Evolutionary conservation across 2,888 invertebrate species (phyloP), one percentile per base, ranked within the genome.

Genomic region (Diploptera punctata): DNA sequence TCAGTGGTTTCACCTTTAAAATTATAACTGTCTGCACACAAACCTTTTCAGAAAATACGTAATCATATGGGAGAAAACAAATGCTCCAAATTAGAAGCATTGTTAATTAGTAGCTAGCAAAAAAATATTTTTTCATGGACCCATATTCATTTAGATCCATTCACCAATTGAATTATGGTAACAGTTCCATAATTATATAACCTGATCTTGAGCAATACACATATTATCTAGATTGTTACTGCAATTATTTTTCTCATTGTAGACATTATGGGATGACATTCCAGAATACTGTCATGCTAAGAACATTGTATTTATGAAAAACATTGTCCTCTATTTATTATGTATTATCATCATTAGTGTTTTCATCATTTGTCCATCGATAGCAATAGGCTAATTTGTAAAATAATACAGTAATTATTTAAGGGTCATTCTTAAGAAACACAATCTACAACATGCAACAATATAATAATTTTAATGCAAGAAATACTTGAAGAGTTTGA

Each of bases 191-290:
- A 13, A 52, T 52, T 24, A 52, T 19, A 21, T 24, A 9, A 49
- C 49, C 18, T 24, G 5, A 57, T 57, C 31, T 57, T 57, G 57
- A 57, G 57, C 57, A 57, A 57, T 57, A 57, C 29, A 52, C 52
- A 57, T n/a, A 18, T n/a, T 52, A 57, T 3, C n/a, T 57, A 57
- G 57, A 57, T 26, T 24, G 29, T 29, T n/a, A n/a, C 29, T 29
- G 29, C 31, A 29, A 10, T 31, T 29, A 13, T 57, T 57, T 57
- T 57, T 26, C 26, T 29, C n/a, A n/a, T 57, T 13, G 16, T 57
- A 31, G n/a, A 29, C 29, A 57, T n/a, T 57, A 57, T 29, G n/a
- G n/a, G 31, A 29, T 9, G 29, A 57, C 57, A 57, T 57, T 57
- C 57, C 57, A 57, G 16, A 57, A 4, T 57, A 57, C n/a, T 24